Evolutionary conservation across 2,113 vertebrate genomes (phyloP).

Genomic region (Mohoua ochrocephala): DNA sequence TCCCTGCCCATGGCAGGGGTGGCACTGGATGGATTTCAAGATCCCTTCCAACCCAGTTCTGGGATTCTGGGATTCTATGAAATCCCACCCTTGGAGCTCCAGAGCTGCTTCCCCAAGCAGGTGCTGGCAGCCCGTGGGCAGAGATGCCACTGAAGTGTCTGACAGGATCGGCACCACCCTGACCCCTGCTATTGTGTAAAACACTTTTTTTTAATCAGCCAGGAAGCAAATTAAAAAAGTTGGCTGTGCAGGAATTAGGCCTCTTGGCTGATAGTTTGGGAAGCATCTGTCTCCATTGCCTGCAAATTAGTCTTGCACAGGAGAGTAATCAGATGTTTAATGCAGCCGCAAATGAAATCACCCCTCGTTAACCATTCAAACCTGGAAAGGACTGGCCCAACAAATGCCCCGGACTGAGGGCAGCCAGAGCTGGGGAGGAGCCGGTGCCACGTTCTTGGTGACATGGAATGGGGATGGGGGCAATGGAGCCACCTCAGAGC

Average conservation of each 20-base stretch:
- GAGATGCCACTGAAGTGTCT: rapidly evolving
- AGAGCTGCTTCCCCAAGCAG: background rate
- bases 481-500: background rate
- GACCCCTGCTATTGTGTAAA: background rate
- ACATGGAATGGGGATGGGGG: background rate
- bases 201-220: background rate
- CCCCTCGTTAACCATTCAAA: constrained; percentile 37
- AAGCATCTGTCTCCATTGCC: constrained; percentile 62
- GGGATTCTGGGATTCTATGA: background rate
- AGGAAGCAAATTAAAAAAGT: constrained; percentile 34
- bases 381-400: background rate
- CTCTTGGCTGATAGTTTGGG: constrained; percentile 50
- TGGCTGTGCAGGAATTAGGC: constrained; percentile 46
- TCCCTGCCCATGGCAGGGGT: background rate
- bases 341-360: constrained; percentile 42
- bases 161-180: background rate
- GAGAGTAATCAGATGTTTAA: constrained; percentile 63
- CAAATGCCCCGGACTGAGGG: background rate
- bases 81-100: background rate
- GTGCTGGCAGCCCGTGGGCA: background rate
- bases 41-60: background rate
- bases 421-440: background rate
- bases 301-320: constrained; percentile 55
- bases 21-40: rapidly evolving
- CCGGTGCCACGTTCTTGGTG: background rate